Evolutionary conservation across 2,888 invertebrate species (phyloP).

Genomic region (Invenusta paracnida): DNA sequence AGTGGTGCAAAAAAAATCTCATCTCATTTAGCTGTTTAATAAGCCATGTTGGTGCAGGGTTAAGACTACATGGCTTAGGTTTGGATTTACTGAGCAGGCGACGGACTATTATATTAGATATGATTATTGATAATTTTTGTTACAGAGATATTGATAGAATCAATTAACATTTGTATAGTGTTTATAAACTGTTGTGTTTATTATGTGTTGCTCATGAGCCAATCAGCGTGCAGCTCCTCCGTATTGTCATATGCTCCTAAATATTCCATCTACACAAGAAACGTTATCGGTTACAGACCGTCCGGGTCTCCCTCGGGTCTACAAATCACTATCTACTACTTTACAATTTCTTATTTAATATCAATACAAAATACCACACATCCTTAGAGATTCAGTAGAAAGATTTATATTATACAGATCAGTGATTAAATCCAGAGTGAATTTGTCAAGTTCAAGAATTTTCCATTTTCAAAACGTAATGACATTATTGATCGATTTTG

Average conservation of each 20-base stretch:
- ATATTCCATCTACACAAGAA: too few species aligned
- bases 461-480: not conserved
- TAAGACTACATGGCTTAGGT: constrained; percentile 6
- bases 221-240: too few species aligned
- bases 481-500: not conserved
- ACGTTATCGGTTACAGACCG: too few species aligned
- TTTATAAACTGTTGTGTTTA: too few species aligned
- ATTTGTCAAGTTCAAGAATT: not conserved
- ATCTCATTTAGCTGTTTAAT: constrained; percentile 7
- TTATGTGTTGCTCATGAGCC: too few species aligned
- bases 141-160: not conserved
- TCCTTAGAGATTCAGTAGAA: not conserved
- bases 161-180: not conserved
- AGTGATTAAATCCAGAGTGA: not conserved
- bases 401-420: not conserved
- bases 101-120: not conserved
- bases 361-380: too few species aligned
- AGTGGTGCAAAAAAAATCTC: not conserved
- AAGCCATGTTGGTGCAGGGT: constrained; percentile 1
- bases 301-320: too few species aligned
- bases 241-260: too few species aligned
- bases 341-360: too few species aligned
- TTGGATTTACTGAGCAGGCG: constrained; percentile 4
- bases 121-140: not conserved
- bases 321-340: too few species aligned